Evolutionary conservation across 2,113 vertebrate species (phyloP).

Genomic region (Camelus bactrianus): DNA sequence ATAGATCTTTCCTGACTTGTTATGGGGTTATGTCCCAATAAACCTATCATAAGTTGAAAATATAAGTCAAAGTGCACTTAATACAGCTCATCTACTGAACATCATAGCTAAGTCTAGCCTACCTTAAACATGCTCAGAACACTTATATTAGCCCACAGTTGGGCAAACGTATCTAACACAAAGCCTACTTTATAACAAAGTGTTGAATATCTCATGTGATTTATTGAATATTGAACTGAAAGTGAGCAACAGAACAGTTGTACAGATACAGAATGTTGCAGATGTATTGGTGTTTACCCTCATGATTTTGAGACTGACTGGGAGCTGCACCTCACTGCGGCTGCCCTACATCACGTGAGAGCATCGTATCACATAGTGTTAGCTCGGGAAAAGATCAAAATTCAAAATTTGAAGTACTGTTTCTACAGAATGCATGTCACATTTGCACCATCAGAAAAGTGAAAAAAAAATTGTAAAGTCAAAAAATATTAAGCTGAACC

Average conservation of each 20-base stretch:
- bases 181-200: background rate
- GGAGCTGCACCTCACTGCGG: background rate
- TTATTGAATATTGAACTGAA: background rate
- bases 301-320: background rate
- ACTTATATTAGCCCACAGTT: background rate
- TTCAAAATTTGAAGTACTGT: background rate
- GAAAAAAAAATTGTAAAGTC: background rate
- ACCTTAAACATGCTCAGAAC: background rate
- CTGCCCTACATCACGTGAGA: background rate
- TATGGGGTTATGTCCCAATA: background rate
- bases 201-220: background rate
- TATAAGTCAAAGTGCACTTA: background rate
- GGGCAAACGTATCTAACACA: background rate
- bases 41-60: background rate
- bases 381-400: background rate
- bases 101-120: background rate
- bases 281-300: background rate
- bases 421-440: background rate
- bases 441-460: background rate
- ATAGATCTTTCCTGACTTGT: rapidly evolving
- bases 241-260: background rate
- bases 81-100: background rate
- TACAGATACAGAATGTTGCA: background rate
- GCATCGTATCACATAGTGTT: background rate
- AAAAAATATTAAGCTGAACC: background rate